phyloP scores from a whole-genome alignment of 2,797 vertebrate genomes.

The Neosilurus hyrtlii region DNA sequence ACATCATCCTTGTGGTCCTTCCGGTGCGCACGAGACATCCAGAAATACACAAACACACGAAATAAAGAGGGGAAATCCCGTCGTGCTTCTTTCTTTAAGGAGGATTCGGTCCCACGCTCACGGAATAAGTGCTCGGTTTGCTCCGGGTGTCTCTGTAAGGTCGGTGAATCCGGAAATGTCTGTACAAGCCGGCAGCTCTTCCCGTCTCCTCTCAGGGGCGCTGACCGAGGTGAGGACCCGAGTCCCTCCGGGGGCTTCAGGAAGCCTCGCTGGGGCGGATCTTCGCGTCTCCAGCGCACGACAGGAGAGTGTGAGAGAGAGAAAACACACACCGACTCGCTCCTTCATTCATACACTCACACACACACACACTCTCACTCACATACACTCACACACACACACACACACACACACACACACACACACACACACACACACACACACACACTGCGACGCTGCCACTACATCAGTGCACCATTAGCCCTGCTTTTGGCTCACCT shows the following conservation, averaged over 20 bases:
- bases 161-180: neutral
- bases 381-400: neutral
- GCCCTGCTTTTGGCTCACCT: slow-evolving; percentile 6
- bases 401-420: neutral
- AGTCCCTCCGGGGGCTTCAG: neutral
- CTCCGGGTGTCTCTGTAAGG: neutral
- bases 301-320: neutral
- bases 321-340: slow-evolving; percentile 12
- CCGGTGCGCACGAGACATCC: neutral
- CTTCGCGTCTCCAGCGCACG: neutral
- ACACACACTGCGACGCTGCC: neutral
- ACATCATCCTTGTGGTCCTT: slow-evolving; percentile 7
- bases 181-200: neutral
- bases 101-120: neutral
- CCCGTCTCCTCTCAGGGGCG: neutral
- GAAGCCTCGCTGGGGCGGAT: neutral
- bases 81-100: neutral
- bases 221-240: neutral
- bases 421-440: neutral
- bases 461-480: slow-evolving; percentile 22
- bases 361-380: neutral
- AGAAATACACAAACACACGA: neutral
- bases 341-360: neutral
- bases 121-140: neutral
- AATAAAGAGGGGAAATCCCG: neutral